Conservation (phyloP, 2,888 invertebrate species). For the Cephus sareptanus region DNA sequence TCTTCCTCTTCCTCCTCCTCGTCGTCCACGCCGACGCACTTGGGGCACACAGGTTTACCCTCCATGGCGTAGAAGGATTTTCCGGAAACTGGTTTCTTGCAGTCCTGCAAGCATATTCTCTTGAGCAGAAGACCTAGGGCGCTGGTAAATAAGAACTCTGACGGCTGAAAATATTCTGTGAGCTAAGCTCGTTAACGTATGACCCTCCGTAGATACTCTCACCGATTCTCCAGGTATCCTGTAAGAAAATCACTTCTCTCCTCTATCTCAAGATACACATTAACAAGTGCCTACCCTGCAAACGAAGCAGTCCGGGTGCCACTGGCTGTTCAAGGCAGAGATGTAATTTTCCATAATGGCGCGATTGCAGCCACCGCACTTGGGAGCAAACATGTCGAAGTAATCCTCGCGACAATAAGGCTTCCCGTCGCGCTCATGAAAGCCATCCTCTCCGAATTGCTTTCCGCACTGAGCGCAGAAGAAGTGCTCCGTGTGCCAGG, state of each 20-base stretch:
- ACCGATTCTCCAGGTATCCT: not conserved
- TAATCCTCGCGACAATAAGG: constrained; percentile 97
- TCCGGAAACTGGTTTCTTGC: constrained; percentile 91
- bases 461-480: constrained; percentile 98
- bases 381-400: constrained; percentile 97
- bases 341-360: constrained; percentile 99
- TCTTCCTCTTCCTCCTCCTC: constrained; percentile 73
- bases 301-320: constrained; percentile 99
- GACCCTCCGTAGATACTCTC: not conserved
- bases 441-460: constrained; percentile 97
- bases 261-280: not conserved
- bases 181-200: not conserved
- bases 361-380: constrained; percentile 95
- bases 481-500: constrained; percentile 99
- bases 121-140: not conserved
- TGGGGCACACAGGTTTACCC: constrained; percentile 95
- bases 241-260: not conserved
- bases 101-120: constrained; percentile 76
- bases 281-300: constrained; percentile 84
- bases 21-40: constrained; percentile 92
- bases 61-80: constrained; percentile 98
- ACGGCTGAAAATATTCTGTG: not conserved
- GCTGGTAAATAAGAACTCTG: not conserved
- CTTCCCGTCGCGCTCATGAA: constrained; percentile 96
- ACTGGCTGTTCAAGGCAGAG: constrained; percentile 95